Percentiles rank a stretch among this genome's conserved stretches.
phyloP scores from a whole-genome alignment of 1,140 invertebrate genomes.

The Wasmannia auropunctata region DNA sequence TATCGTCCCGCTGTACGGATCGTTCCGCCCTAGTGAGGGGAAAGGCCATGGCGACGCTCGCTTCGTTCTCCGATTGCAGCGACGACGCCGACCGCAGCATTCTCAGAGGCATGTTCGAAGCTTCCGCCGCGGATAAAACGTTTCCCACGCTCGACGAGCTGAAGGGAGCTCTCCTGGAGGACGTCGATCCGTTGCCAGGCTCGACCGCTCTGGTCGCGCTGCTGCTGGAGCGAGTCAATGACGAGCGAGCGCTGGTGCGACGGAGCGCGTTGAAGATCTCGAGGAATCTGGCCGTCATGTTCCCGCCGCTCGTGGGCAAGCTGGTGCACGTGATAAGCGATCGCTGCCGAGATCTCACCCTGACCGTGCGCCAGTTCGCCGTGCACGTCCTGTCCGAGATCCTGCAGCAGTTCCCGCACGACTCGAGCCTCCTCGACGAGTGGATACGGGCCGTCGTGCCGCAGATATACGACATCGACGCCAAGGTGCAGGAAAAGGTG shows the following conservation, averaged over 20 bases:
- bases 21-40: slow-evolving; percentile 86
- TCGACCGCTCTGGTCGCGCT: slow-evolving; percentile 81
- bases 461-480: slow-evolving; percentile 87
- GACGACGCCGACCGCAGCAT: slow-evolving; percentile 77
- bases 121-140: slow-evolving; percentile 69
- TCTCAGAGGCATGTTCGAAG: slow-evolving; percentile 84
- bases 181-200: slow-evolving; percentile 79
- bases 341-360: slow-evolving; percentile 86
- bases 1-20: slow-evolving; percentile 86
- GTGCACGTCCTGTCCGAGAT: slow-evolving; percentile 86
- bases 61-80: slow-evolving; percentile 83
- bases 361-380: slow-evolving; percentile 86
- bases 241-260: slow-evolving; percentile 87
- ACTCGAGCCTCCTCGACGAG: slow-evolving; percentile 81
- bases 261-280: slow-evolving; percentile 86
- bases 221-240: slow-evolving; percentile 84
- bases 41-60: slow-evolving; percentile 86
- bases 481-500: slow-evolving; percentile 87
- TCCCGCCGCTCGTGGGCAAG: slow-evolving; percentile 61
- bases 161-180: slow-evolving; percentile 61
- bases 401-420: slow-evolving; percentile 83
- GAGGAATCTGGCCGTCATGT: slow-evolving; percentile 70
- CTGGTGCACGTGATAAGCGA: slow-evolving; percentile 80
- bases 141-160: slow-evolving; percentile 72
- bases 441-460: slow-evolving; percentile 87